Evolutionary conservation across 2,888 invertebrate species (phyloP).

Genomic region (Pyrrhosoma nymphula): DNA sequence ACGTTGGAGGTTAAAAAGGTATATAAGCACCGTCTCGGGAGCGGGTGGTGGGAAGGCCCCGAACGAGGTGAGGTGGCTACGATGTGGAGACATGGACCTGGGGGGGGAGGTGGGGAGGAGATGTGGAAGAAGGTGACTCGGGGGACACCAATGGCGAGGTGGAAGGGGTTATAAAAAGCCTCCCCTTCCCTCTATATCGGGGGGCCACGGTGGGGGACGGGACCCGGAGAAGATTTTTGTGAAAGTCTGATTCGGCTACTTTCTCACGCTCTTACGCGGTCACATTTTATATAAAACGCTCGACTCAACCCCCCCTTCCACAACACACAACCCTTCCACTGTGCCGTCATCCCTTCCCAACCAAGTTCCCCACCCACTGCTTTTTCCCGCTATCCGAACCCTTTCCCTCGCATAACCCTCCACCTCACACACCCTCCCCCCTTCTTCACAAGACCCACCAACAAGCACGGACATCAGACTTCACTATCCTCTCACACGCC

Average conservation of each 20-base stretch:
- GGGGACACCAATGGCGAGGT: background rate
- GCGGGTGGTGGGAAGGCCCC: background rate
- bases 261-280: slow-evolving; percentile 67
- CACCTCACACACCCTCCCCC: background rate
- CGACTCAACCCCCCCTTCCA: slow-evolving; percentile 34
- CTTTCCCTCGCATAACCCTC: background rate
- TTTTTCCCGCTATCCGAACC: background rate
- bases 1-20: background rate
- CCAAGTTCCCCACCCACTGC: background rate
- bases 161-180: background rate
- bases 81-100: background rate
- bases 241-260: slow-evolving; percentile 64
- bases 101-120: background rate
- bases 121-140: slow-evolving; percentile 1
- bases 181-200: background rate
- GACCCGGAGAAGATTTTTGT: slow-evolving; percentile 53
- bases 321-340: background rate
- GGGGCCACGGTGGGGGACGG: background rate
- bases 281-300: slow-evolving; percentile 67
- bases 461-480: slow-evolving; percentile 57
- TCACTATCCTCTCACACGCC: slow-evolving; percentile 42
- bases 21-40: background rate
- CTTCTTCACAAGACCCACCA: background rate
- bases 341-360: background rate
- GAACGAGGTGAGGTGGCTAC: background rate